Evolutionary conservation across 2,888 invertebrate species (phyloP), one percentile per base, ranked within the genome.

Genomic region (Thymelicus lineola): DNA sequence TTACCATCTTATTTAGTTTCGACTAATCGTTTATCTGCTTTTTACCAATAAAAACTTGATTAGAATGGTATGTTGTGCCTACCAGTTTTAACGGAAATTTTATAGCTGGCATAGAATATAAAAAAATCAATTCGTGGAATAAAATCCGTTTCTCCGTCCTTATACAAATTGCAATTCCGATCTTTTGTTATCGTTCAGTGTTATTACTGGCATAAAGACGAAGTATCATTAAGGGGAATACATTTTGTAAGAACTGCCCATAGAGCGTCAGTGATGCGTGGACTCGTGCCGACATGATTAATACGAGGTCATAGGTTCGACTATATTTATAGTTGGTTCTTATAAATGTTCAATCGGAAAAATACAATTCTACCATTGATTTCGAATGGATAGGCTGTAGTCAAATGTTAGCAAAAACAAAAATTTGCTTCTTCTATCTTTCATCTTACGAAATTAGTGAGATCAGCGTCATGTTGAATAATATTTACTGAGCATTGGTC

Each of bases 201-300:
- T 36, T 36, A 57, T 57, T 36, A 7, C 36, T 35, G 57, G 57
- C n/a, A 36, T 36, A 57, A 50, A 50, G 48, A 17, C 48, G 48
- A 50, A 50, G 53, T 53, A 53, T 53, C 53, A 53, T 53, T 53
- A 53, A 17, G 53, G 12, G 20, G 53, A 53, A 53, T 53, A 57
- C n/a, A 57, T 57, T 57, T 15, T n/a, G 57, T 36, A 53, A 36
- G 57, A 57, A 36, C n/a, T 15, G 14, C n/a, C 57, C 57, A 57
- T 57, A 57, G 57, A 57, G 36, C 35, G 57, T 7, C 57, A 57
- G 57, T 36, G 57, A 57, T 36, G 57, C 57, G 57, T 57, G 14
- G 57, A 35, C 36, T 36, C 57, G 12, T 6, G n/a, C 36, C 36
- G 57, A 57, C 57, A 36, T 57, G 57, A 57, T 57, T 57, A 57